Evolutionary conservation across 2,797 vertebrate species (phyloP).

Genomic region (Platalea minor): DNA sequence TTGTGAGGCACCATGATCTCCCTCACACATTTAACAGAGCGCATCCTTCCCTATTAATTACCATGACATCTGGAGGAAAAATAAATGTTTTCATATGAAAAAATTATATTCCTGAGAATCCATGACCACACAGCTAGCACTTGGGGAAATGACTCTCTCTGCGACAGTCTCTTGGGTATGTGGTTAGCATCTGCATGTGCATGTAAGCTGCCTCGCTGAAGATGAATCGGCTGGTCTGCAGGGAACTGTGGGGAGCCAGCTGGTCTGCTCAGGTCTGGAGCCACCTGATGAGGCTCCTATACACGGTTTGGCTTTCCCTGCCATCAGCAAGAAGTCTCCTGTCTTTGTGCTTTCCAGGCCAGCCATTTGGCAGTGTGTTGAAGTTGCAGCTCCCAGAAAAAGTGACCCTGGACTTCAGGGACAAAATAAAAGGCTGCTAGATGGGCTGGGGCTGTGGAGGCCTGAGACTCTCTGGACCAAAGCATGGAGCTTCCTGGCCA

Average conservation of each 20-base stretch:
- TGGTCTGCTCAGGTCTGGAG: not conserved
- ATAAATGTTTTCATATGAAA: slow-evolving; percentile 30
- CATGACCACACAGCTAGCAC: not conserved
- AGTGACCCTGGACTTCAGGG: not conserved
- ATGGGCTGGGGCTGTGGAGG: not conserved
- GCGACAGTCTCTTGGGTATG: not conserved
- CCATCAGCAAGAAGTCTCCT: not conserved
- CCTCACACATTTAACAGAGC: not conserved
- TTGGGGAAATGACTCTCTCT: not conserved
- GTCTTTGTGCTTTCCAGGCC: not conserved
- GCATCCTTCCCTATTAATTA: not conserved
- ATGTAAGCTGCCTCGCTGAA: not conserved
- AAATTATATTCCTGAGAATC: slow-evolving; percentile 13
- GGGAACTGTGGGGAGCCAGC: not conserved
- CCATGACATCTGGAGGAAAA: not conserved
- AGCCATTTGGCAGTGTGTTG: not conserved
- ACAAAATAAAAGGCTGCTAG: not conserved
- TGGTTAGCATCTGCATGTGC: not conserved
- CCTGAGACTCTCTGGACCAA: not conserved
- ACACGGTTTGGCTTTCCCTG: not conserved
- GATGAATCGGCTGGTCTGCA: not conserved
- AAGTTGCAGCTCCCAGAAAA: not conserved
- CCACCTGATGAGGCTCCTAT: not conserved
- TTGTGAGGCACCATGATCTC: slow-evolving; percentile 5
- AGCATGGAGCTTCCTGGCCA: not conserved